Evolutionary conservation across 2,113 vertebrate species (phyloP).

Genomic region (Alectura lathami): DNA sequence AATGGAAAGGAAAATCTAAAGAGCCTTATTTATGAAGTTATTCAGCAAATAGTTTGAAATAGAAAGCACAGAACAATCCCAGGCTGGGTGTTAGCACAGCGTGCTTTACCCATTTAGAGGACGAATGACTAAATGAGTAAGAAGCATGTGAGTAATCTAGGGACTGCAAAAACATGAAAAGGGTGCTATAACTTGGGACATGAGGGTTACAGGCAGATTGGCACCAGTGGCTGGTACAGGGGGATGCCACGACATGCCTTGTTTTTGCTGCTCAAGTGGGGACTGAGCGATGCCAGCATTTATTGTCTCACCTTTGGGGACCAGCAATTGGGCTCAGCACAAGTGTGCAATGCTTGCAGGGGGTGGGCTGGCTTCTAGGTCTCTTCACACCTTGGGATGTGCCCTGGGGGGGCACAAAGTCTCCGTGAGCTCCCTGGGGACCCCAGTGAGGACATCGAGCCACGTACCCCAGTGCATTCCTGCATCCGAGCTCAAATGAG

Average conservation of each 20-base stretch:
- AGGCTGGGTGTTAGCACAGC: not conserved
- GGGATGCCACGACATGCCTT: not conserved
- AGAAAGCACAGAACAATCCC: not conserved
- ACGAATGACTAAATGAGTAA: not conserved
- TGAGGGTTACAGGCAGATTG: accelerated
- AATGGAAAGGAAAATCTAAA: not conserved
- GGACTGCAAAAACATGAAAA: not conserved
- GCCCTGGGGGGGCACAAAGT: not conserved
- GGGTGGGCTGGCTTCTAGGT: not conserved
- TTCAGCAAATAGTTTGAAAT: not conserved
- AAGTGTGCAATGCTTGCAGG: no score
- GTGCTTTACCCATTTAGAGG: not conserved
- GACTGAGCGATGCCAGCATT: accelerated
- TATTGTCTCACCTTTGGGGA: not conserved
- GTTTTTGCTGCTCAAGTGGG: not conserved
- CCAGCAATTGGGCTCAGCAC: not conserved
- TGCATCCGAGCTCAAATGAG: not conserved
- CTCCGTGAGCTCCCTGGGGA: not conserved
- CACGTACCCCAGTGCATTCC: not conserved
- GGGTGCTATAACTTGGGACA: accelerated
- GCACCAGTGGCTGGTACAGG: accelerated
- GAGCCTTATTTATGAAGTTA: not conserved
- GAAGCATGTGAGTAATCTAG: not conserved
- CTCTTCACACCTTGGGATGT: no score
- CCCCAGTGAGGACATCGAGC: not conserved